A percentile compares a stretch with the other conserved stretches of the same genome.
These are phyloP conservation scores for Yoshiicerus persimilis DNA, from an alignment of 1,140 invertebrate genomes.

Conservation along the genomic window DNA sequence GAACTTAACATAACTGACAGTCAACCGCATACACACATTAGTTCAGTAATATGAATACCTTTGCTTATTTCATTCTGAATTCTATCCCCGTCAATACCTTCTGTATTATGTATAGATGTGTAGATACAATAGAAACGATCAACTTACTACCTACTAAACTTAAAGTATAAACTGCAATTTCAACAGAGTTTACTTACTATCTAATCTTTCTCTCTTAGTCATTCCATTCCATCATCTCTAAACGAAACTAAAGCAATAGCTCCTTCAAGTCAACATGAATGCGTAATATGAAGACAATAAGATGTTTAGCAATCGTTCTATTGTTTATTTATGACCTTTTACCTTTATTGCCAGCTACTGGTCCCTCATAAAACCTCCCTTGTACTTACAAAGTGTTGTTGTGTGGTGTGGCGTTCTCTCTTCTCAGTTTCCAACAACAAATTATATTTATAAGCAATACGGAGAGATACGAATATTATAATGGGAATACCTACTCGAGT, in stretches of 20 bases:
- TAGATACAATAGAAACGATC: no score
- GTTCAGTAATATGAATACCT: neutral
- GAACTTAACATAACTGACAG: neutral
- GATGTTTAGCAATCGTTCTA: constrained; percentile 14
- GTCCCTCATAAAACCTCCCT: constrained; percentile 17
- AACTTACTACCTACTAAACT: no score
- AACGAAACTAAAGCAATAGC: neutral
- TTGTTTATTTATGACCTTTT: constrained; percentile 34
- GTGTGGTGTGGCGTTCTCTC: neutral
- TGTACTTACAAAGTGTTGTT: neutral
- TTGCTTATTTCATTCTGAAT: neutral
- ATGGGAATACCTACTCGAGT: no score
- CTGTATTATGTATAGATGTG: neutral
- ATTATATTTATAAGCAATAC: neutral
- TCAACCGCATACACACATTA: neutral
- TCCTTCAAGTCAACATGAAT: neutral
- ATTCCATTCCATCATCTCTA: neutral
- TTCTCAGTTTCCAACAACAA: neutral
- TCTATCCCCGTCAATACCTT: neutral
- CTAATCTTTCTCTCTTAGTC: neutral
- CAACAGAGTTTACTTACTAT: neutral
- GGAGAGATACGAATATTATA: neutral
- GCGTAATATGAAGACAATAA: constrained; percentile 1
- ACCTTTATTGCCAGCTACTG: constrained; percentile 25
- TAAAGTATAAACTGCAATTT: neutral